Base-by-base conservation (phyloP, 2,888 invertebrate genomes). In the Palloptera scutellata region DNA sequence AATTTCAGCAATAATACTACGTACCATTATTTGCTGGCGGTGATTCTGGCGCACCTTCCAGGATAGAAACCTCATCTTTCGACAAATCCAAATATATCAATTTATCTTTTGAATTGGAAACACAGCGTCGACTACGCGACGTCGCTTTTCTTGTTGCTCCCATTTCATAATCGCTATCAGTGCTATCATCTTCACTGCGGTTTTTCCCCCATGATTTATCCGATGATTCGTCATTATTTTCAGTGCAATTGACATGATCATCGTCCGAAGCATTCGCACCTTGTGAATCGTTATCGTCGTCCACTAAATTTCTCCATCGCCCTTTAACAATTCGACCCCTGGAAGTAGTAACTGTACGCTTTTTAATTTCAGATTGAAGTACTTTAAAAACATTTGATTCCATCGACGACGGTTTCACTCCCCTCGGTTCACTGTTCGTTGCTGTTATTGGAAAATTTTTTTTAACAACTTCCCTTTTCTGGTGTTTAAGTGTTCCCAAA, bases 11-110 rank as follows among this genome's bases (percentile, higher is more conserved):
- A 10, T 43, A 13, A 53, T 8, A 15, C 51, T 41, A 1, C n/a
- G 64, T 67, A 71, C 76, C 80, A 64, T 78, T 72, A 72, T 80
- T 79, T 12, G 77, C 78, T 20, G 73, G 70, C 8, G 79, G 76
- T 66, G 73, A 76, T 17, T 12, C 53, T 1, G 74, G 74, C 6
- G 73, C 68, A 20, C 74, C 64, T 6, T 76, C 68, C 64, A 76
- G 73, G 20, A 84, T 77, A 66, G 79, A 74, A n/a, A 84, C 76
- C 57, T 81, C 78, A 10, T 74, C 73, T 40, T 79, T 79, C 20
- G 81, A 78, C 6, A 84, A 71, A 74, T 84, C 83, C 59, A 84
- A 73, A 66, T 83, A 84, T 2, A 83, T 76, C 0, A 84, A 13
- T 8, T 79, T 69, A 43, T 72, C 71, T 8, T 60, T 61, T 1